A percentile compares a stretch with the other conserved stretches of the same genome.
Evolutionary conservation across 2,888 invertebrate species (phyloP).

Genomic region (Cactoblastis cactorum): DNA sequence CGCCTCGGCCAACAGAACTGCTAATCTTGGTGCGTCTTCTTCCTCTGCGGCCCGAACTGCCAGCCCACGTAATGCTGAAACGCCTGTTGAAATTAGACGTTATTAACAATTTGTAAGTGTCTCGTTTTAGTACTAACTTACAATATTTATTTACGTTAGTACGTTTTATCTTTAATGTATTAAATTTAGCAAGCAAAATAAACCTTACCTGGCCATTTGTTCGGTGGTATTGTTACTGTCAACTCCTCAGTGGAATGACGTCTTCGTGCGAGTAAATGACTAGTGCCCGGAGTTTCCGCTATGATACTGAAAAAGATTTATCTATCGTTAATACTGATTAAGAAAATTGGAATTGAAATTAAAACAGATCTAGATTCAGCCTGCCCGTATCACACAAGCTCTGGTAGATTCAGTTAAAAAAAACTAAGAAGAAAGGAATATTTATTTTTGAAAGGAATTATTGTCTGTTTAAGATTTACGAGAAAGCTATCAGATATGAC

Average conservation of each 20-base stretch:
- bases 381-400: too few relatives aligned
- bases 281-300: constrained; percentile 70
- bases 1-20: constrained; percentile 94
- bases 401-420: too few relatives aligned
- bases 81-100: constrained; percentile 78
- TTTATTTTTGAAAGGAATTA: too few relatives aligned
- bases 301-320: constrained; percentile 44
- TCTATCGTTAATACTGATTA: neutral
- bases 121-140: too few relatives aligned
- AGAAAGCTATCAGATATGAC: too few relatives aligned
- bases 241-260: constrained; percentile 89
- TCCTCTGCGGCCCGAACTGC: constrained; percentile 96
- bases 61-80: constrained; percentile 93
- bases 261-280: constrained; percentile 85
- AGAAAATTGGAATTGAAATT: too few relatives aligned
- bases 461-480: too few relatives aligned
- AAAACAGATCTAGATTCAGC: too few relatives aligned
- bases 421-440: too few relatives aligned
- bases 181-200: neutral
- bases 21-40: constrained; percentile 93
- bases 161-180: too few relatives aligned
- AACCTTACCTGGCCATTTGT: constrained; percentile 90
- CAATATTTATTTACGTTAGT: too few relatives aligned
- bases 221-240: constrained; percentile 88
- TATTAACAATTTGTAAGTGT: neutral